A percentile compares a stretch with the other conserved stretches of the same genome.
Conservation (phyloP, 2,113 vertebrate species). For the Mesoclemmys tuberculata region DNA sequence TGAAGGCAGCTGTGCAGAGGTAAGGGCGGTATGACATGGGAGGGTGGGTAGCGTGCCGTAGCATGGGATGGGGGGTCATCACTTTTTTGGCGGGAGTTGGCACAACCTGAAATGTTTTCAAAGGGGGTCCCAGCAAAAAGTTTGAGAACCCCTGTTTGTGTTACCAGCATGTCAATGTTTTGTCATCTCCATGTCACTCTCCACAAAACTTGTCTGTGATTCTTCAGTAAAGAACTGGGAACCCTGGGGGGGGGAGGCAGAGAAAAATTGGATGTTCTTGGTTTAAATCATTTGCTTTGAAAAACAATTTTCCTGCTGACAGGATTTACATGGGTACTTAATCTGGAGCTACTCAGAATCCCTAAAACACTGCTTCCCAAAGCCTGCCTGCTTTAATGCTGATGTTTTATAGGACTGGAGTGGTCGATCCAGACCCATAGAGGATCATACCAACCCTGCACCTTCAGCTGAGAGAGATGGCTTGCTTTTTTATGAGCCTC, state of each 20-base stretch:
- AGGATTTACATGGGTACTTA: constrained; percentile 39
- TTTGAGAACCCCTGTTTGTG: too few relatives aligned
- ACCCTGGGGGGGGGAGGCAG: background rate
- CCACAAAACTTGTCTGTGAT: background rate
- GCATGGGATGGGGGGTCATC: too few relatives aligned
- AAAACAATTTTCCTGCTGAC: constrained; percentile 39
- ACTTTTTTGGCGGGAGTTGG: too few relatives aligned
- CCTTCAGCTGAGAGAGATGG: constrained; percentile 30
- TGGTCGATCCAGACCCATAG: background rate
- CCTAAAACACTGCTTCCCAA: background rate
- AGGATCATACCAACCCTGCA: background rate
- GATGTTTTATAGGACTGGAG: constrained; percentile 1
- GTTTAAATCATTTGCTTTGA: constrained; percentile 19
- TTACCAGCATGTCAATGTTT: background rate
- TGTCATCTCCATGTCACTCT: background rate
- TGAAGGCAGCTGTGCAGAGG: too few relatives aligned
- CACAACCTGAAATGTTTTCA: too few relatives aligned
- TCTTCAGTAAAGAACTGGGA: background rate
- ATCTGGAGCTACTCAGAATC: background rate
- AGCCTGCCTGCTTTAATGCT: background rate
- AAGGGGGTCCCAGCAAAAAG: too few relatives aligned
- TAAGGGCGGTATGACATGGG: too few relatives aligned
- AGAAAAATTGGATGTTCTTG: background rate
- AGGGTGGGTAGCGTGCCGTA: too few relatives aligned
- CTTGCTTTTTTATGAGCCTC: background rate